Percentiles rank a stretch among this genome's conserved stretches.
These are phyloP conservation scores for Papilio dardanus DNA, from an alignment of 1,140 invertebrate genomes.

Conservation along the genomic window DNA sequence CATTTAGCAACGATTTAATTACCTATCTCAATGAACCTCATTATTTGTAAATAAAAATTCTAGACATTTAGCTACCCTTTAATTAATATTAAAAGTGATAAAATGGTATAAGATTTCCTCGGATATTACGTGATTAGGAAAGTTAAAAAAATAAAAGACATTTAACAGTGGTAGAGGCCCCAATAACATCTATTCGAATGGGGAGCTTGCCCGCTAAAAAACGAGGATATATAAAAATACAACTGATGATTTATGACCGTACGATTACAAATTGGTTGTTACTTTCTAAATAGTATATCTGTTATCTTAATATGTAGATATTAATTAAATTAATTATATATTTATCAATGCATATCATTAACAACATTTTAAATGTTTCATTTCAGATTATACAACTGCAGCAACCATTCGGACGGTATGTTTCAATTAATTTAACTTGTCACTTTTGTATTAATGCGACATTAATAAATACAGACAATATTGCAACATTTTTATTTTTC, in stretches of 20 bases:
- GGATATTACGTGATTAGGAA: too few species aligned
- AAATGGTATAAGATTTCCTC: too few species aligned
- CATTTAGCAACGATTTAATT: constrained; percentile 8
- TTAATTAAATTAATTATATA: constrained; percentile 8
- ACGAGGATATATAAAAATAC: background rate
- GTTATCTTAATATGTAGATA: background rate
- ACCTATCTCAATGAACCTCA: background rate
- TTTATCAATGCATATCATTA: constrained; percentile 4
- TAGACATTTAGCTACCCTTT: background rate
- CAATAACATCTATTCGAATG: too few species aligned
- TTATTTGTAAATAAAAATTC: background rate
- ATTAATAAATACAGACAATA: background rate
- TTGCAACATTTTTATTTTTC: too few species aligned
- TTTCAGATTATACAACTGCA: constrained; percentile 13
- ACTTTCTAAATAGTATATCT: constrained; percentile 9
- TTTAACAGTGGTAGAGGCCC: too few species aligned
- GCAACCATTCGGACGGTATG: background rate
- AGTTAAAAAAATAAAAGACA: too few species aligned
- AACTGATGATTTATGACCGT: background rate
- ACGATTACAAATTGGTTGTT: background rate
- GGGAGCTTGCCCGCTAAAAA: too few species aligned
- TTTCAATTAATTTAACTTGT: background rate
- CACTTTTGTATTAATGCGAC: background rate
- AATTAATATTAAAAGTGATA: background rate
- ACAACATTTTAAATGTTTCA: background rate